Evolutionary conservation across 1,140 invertebrate species (phyloP).

Genomic region (Geopemphigus sp.): DNA sequence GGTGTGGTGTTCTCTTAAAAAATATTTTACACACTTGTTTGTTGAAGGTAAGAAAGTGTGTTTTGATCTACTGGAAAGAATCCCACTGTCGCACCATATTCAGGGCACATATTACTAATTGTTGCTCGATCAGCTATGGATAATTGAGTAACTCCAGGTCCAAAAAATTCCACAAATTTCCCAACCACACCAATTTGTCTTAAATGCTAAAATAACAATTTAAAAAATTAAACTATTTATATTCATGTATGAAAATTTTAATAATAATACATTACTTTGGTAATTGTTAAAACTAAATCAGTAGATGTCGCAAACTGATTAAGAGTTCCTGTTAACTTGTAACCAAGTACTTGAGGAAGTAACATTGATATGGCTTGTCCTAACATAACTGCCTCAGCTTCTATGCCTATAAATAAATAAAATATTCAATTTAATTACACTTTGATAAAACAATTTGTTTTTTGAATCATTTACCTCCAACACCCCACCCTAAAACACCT

Average conservation of each 20-base stretch:
- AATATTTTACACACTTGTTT: slow-evolving; percentile 72
- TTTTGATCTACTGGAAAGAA: slow-evolving; percentile 92
- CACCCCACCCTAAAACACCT: slow-evolving; percentile 76
- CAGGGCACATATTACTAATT: slow-evolving; percentile 97
- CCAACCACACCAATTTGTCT: slow-evolving; percentile 93
- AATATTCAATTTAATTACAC: not conserved
- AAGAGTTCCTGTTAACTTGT: slow-evolving; percentile 79
- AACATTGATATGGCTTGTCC: slow-evolving; percentile 97
- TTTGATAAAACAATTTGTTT: not conserved
- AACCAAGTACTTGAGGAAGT: slow-evolving; percentile 92
- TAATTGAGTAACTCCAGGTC: slow-evolving; percentile 82
- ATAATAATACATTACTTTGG: slow-evolving; percentile 70
- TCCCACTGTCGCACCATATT: slow-evolving; percentile 94
- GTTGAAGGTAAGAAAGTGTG: slow-evolving; percentile 79
- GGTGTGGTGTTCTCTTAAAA: not conserved
- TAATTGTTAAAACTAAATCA: slow-evolving; percentile 95
- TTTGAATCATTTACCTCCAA: slow-evolving; percentile 59
- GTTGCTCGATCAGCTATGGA: slow-evolving; percentile 93
- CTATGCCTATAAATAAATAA: slow-evolving; percentile 63
- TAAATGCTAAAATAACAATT: slow-evolving; percentile 67
- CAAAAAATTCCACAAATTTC: slow-evolving; percentile 99
- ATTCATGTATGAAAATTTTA: not conserved
- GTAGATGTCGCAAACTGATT: slow-evolving; percentile 89
- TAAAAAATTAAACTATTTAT: not conserved
- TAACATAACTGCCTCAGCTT: slow-evolving; percentile 88